Conservation (phyloP, 2,113 vertebrate genomes). For the Pipra filicauda region DNA sequence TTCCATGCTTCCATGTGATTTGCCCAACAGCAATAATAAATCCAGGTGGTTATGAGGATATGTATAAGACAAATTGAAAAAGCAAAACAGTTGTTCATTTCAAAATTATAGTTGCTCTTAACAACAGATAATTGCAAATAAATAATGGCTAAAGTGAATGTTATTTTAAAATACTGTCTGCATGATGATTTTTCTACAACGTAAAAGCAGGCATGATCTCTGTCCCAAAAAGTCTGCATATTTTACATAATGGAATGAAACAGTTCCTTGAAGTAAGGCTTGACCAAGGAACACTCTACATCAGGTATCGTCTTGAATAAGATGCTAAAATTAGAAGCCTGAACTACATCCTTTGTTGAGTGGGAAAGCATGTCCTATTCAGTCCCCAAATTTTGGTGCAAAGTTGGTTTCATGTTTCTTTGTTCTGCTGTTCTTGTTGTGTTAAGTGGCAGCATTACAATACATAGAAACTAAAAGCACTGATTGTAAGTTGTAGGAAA, state of each 20-base stretch:
- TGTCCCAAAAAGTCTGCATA: not conserved
- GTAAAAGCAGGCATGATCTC: not conserved
- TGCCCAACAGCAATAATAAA: not conserved
- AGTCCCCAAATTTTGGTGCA: constrained; percentile 22
- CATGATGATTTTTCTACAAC: not conserved
- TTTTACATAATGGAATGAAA: not conserved
- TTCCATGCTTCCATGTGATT: not conserved
- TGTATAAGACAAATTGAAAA: constrained; percentile 7
- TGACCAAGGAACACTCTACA: not conserved
- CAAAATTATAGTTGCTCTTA: not conserved
- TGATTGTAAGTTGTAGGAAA: constrained; percentile 52
- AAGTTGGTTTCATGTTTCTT: constrained; percentile 30
- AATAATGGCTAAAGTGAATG: not conserved
- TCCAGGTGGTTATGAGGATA: not conserved
- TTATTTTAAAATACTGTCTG: not conserved
- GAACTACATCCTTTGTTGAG: not conserved
- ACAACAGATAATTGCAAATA: not conserved
- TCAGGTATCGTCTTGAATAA: not conserved
- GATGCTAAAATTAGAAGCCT: constrained; percentile 40
- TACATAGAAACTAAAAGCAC: constrained; percentile 24
- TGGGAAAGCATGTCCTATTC: not conserved
- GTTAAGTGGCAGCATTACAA: constrained; percentile 23
- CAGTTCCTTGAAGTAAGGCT: not conserved
- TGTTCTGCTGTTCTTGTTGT: not conserved
- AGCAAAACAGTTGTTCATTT: not conserved